Conservation (phyloP, 1,140 invertebrate species). For the Phymorhynchus buccinoides region DNA sequence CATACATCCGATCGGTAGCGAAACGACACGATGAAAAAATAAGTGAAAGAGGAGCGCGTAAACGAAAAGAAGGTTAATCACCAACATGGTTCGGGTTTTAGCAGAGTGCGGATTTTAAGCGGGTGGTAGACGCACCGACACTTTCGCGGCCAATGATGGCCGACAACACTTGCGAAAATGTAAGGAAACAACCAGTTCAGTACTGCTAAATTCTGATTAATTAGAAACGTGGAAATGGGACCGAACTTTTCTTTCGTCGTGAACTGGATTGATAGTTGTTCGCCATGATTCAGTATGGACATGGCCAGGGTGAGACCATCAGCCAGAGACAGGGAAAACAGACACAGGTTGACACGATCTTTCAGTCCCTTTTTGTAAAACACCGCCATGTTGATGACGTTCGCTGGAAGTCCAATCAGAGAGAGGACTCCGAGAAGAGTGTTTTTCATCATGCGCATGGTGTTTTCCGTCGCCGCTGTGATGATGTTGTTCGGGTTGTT, state of each 20-base stretch:
- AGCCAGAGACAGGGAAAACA: background rate
- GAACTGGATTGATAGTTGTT: background rate
- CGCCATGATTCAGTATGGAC: background rate
- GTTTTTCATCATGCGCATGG: background rate
- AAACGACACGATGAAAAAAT: background rate
- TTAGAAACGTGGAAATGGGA: too few species aligned
- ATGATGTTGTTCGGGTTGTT: background rate
- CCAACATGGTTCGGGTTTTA: background rate
- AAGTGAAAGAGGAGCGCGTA: background rate
- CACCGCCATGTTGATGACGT: slow-evolving; percentile 26
- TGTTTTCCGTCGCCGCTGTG: background rate
- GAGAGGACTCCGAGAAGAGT: background rate
- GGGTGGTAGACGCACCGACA: background rate
- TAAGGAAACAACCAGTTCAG: too few species aligned
- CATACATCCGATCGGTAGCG: slow-evolving; percentile 11
- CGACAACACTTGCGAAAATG: background rate
- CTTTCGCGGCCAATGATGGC: background rate
- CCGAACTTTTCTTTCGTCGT: background rate
- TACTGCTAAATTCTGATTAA: background rate
- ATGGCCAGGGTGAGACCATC: background rate
- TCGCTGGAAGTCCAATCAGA: background rate
- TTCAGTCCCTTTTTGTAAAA: slow-evolving; percentile 14
- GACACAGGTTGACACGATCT: slow-evolving; percentile 19
- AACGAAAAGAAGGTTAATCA: background rate
- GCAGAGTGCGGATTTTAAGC: background rate